Base-by-base conservation (phyloP, 1,140 invertebrate species). In the Hydropsyche tenuis region DNA sequence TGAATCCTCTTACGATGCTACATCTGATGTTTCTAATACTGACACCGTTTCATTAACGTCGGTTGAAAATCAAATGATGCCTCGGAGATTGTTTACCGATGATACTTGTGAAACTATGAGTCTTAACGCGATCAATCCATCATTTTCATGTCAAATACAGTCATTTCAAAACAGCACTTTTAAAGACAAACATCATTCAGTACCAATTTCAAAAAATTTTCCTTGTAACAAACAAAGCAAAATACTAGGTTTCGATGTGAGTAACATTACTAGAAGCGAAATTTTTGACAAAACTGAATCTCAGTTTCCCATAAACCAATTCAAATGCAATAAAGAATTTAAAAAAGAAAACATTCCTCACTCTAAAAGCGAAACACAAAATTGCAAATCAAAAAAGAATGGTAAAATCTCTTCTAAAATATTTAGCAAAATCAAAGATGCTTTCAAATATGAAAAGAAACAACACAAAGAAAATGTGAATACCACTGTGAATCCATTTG, bases 351-450 rank as follows among this genome's bases (percentile, higher is more conserved):
- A 73, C 65, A 25, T 72, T 75, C 46, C 64, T 27, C 65, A 70
- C 37, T 60, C 11, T 56, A 56, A 51, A 5, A 75, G 66, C 42
- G 63, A 70, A n/a, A 51, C 43, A 73, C 20, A 27, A n/a, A n/a
- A 37, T 69, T 7, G 14, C 16, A 77, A 74, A 72, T 53, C 75
- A 12, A 72, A 42, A 25, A 77, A 73, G 18, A 53, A 12, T 48
- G 83, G 82, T 64, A 86, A 84, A 72, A 73, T 85, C 42, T 85
- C 84, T 3, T 84, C 82, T 45, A 85, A 82, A 78, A 82, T 86
- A 1, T 83, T 85, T 30, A 85, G 83, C 75, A 85, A 83, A 11
- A 77, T 86, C 12, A 85, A 84, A 75, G 84, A 82, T 69, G 85
- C 82, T 20, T 86, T 86, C 27, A 86, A 85, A 80, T 66, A 79